Evolutionary conservation across 1,140 invertebrate species (phyloP), one percentile per base, ranked within the genome.

Genomic region (Ganaspis sp.): DNA sequence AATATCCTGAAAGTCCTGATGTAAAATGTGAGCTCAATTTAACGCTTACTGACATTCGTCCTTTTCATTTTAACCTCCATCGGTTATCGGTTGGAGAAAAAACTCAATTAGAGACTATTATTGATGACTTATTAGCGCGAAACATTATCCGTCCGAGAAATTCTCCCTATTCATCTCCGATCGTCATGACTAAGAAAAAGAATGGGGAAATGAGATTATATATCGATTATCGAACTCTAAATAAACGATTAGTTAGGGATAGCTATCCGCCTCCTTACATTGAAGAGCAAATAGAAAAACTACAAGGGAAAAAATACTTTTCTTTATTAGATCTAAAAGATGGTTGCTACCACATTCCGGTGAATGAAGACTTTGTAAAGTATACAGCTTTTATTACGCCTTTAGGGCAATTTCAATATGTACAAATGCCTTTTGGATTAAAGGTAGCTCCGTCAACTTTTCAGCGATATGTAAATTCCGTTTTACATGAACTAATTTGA

Each of bases 161-260:
- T 12, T 85, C 85, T 12, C 76, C 83, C 38, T 87, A 82, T 72
- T 80, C 81, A 1, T 84, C 83, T n/a, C 81, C 83, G 15, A 82
- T 86, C 15, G 79, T 85, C 9, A n/a, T n/a, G n/a, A n/a, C 69
- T 70, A 2, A 49, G 38, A 15, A 49, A 37, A 69, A 58, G 71
- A 58, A 70, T 64, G 58, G 58, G 0, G 45, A 70, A 38, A 49
- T 37, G 12, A 8, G 71, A 70, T 64, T 70, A 38, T 70, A 45
- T 19, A 5, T 75, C 6, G 74, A 70, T 23, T 75, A 38, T 37
- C 21, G 64, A 12, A 0, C 26, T 38, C 1, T 75, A 15, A 75
- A 75, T 54, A 70, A 86, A 17, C n/a, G n/a, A n/a, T n/a, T n/a
- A n/a, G 85, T 84, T 0, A 81, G 64, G 54, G 83, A 82, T 19